Conservation (phyloP, 1,140 invertebrate species). For the Aphelinus atriplicis region DNA sequence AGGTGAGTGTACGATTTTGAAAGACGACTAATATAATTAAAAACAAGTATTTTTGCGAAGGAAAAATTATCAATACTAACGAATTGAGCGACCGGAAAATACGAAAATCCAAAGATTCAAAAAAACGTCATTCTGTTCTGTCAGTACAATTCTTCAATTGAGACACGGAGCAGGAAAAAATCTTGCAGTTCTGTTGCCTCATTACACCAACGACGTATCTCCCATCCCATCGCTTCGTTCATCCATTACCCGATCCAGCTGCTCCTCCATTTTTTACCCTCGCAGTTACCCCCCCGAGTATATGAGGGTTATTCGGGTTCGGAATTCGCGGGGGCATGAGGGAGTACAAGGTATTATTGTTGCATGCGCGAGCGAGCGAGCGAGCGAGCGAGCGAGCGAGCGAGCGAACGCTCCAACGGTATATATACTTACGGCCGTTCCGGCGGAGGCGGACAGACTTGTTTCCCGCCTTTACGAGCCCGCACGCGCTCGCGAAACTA, state of each 20-base stretch:
- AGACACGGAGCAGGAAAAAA: too few relatives aligned
- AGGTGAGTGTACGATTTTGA: too few relatives aligned
- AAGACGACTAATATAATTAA: too few relatives aligned
- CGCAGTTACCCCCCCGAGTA: neutral
- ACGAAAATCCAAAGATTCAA: too few relatives aligned
- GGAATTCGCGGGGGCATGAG: slow-evolving; percentile 1
- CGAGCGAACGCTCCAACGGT: neutral
- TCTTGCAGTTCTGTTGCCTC: neutral
- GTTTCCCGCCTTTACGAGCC: neutral
- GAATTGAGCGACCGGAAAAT: too few relatives aligned
- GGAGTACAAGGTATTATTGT: slow-evolving; percentile 29
- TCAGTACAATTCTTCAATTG: too few relatives aligned
- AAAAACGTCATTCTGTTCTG: too few relatives aligned
- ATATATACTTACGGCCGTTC: neutral
- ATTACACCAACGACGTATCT: neutral
- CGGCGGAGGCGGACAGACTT: neutral
- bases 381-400: too few relatives aligned
- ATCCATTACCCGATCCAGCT: neutral
- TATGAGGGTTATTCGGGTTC: slow-evolving; percentile 12
- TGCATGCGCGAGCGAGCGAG: neutral
- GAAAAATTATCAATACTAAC: too few relatives aligned
- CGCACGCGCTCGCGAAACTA: neutral
- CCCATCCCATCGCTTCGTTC: neutral
- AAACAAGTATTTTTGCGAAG: too few relatives aligned
- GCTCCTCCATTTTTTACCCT: slow-evolving; percentile 24